These are phyloP conservation scores for Calliopum simillimum DNA, from an alignment of 2,888 invertebrate genomes.

Conservation along the genomic window DNA sequence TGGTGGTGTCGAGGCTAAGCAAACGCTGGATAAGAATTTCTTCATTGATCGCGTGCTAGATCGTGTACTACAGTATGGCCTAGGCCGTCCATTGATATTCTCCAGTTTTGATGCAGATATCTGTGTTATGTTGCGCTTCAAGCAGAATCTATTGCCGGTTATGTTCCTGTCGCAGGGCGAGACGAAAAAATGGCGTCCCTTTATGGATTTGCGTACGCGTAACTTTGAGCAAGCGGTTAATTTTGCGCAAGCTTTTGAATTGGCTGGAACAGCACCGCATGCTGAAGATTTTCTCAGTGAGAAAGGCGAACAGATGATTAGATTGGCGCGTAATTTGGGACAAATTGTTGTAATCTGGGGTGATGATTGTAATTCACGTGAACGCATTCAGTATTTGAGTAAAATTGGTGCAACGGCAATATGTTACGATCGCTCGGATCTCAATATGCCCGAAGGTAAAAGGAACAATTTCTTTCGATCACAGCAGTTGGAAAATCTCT, in stretches of 20 bases:
- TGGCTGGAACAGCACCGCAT: slow-evolving; percentile 91
- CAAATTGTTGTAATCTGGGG: slow-evolving; percentile 97
- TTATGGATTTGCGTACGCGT: slow-evolving; percentile 85
- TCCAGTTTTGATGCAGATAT: slow-evolving; percentile 97
- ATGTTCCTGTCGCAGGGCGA: slow-evolving; percentile 78
- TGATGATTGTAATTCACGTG: slow-evolving; percentile 90
- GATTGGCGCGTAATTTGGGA: slow-evolving; percentile 78
- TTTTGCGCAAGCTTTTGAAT: slow-evolving; percentile 83
- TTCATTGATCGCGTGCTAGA: slow-evolving; percentile 89
- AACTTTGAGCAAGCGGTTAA: slow-evolving; percentile 84
- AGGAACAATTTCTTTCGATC: slow-evolving; percentile 58
- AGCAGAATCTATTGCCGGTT: slow-evolving; percentile 97
- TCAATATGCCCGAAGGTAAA: slow-evolving; percentile 57
- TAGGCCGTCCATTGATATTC: slow-evolving; percentile 86
- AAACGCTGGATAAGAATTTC: slow-evolving; percentile 87
- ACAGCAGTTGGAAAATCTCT: slow-evolving; percentile 51
- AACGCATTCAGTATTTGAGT: slow-evolving; percentile 86
- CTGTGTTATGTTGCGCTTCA: slow-evolving; percentile 91
- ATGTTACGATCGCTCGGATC: slow-evolving; percentile 92
- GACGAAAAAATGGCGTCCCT: slow-evolving; percentile 72
- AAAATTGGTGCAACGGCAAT: slow-evolving; percentile 92
- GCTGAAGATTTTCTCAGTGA: slow-evolving; percentile 91
- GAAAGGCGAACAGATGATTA: slow-evolving; percentile 73
- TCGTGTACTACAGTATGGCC: slow-evolving; percentile 83
- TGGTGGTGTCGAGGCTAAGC: slow-evolving; percentile 86